Evolutionary conservation across 2,797 vertebrate genomes (phyloP), one percentile per base, ranked within the genome.

Genomic region (Phrynocephalus forsythii): DNA sequence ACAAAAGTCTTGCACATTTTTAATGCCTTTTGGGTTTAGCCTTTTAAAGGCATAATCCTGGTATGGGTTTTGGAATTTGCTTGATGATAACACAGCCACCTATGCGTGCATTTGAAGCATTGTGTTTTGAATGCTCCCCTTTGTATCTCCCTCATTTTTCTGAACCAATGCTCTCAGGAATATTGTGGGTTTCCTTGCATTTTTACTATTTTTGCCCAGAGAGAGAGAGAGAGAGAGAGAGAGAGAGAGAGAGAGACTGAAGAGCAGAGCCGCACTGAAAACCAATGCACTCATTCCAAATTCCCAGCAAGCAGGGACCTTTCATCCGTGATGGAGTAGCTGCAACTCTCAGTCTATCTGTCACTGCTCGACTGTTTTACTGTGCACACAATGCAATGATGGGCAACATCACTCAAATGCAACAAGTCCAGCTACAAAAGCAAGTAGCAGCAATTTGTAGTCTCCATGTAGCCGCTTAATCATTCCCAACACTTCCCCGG

Each of bases 351-450:
- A 95, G 95, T 97, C 97, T 96, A 95, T 97, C 96, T 97, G 96
- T 97, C 96, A 96, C 95, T 75, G 93, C 95, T 96, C 94, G 96
- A 97, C 96, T 97, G 96, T 97, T 96, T 96, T 97, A 98, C 97
- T 97, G 96, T 97, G 97, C 96, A 95, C 96, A 97, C 97, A 97
- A 96, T 96, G 97, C 93, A 94, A 94, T 95, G 97, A 97, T 95
- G 94, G 96, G 95, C 90, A 82, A 95, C 96, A 97, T 96, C 97
- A 96, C 96, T 98, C 97, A 97, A 92, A 80, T 71, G 91, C 95
- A 94, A 94, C 90, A 93, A 95, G 94, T 94, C 92, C 89, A 79
- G 91, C 90, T 91, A 92, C 94, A 95, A 95, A 95, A 94, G 93
- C 93, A 94, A 96, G 95, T 92, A 93, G 92, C 90, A 89, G 95